Conservation (phyloP, 2,113 vertebrate genomes). For the Gasterosteus nipponicus region DNA sequence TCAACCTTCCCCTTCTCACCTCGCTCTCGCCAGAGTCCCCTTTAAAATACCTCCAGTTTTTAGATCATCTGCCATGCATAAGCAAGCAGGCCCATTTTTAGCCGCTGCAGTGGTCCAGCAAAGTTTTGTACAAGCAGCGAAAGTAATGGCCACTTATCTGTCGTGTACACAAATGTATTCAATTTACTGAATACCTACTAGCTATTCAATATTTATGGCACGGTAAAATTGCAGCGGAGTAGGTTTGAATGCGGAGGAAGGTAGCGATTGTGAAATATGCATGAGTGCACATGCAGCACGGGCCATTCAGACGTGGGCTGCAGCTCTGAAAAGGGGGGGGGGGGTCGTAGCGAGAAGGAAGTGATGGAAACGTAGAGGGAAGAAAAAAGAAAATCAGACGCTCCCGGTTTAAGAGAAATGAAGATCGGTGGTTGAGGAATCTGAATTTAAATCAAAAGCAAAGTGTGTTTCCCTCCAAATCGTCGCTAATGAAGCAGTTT, state of each 20-base stretch:
- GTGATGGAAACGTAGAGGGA: neutral
- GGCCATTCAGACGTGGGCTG: constrained; percentile 30
- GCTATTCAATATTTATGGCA: constrained; percentile 71
- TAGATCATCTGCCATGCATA: constrained; percentile 44
- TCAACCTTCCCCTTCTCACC: constrained; percentile 42
- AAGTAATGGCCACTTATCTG: constrained; percentile 70
- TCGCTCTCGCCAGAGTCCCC: constrained; percentile 25
- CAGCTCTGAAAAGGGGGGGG: constrained; percentile 29
- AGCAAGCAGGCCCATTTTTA: constrained; percentile 46
- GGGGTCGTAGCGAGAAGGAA: constrained; percentile 18
- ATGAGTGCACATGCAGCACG: constrained; percentile 51
- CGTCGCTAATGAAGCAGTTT: too few species aligned
- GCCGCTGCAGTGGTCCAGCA: constrained; percentile 51
- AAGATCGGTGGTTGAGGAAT: neutral
- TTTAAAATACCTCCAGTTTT: constrained; percentile 37
- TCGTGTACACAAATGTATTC: constrained; percentile 66
- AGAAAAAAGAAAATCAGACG: constrained; percentile 22
- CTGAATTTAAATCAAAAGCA: neutral
- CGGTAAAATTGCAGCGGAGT: constrained; percentile 58
- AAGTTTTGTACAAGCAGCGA: constrained; percentile 37
- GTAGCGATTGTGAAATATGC: constrained; percentile 59
- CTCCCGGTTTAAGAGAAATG: neutral
- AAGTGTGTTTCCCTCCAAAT: neutral
- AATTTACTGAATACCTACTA: constrained; percentile 62
- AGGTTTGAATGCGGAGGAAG: constrained; percentile 34